Conservation (phyloP, 2,797 vertebrate genomes). For the Coregonus suidteri region DNA sequence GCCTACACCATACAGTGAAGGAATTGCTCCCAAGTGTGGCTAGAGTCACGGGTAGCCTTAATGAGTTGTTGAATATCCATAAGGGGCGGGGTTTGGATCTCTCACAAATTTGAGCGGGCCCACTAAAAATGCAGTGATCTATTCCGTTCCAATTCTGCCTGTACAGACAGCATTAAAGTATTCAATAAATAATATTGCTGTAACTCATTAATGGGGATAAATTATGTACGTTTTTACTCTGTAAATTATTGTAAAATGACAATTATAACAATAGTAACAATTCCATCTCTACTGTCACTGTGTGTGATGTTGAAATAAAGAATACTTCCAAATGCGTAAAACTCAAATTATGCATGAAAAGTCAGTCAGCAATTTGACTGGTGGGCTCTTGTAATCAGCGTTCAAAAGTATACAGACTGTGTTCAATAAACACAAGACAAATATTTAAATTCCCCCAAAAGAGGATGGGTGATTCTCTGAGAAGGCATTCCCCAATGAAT, state of each 20-base stretch:
- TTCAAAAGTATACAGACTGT: not conserved
- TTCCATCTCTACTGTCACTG: not conserved
- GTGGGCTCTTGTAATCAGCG: not conserved
- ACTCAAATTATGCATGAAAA: not conserved
- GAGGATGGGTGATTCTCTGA: not conserved
- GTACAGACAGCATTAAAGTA: constrained; percentile 9
- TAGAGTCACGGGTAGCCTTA: not conserved
- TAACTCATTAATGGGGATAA: not conserved
- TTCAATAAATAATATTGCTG: not conserved
- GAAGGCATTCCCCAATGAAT: not conserved
- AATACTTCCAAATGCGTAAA: not conserved
- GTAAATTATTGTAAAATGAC: not conserved
- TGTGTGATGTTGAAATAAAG: not conserved
- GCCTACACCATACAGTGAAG: not conserved
- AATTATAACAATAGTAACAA: not conserved
- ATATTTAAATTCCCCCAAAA: not conserved
- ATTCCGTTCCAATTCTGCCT: constrained; percentile 1
- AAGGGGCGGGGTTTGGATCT: constrained; percentile 37
- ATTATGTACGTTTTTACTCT: not conserved
- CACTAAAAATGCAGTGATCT: constrained; percentile 48
- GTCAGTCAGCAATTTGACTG: not conserved
- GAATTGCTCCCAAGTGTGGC: constrained; percentile 37
- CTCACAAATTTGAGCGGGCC: constrained; percentile 50
- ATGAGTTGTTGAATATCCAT: constrained; percentile 58
- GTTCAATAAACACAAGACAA: not conserved